These are phyloP conservation scores for Nemurella pictetii DNA, from an alignment of 2,888 invertebrate genomes.

Conservation along the genomic window DNA sequence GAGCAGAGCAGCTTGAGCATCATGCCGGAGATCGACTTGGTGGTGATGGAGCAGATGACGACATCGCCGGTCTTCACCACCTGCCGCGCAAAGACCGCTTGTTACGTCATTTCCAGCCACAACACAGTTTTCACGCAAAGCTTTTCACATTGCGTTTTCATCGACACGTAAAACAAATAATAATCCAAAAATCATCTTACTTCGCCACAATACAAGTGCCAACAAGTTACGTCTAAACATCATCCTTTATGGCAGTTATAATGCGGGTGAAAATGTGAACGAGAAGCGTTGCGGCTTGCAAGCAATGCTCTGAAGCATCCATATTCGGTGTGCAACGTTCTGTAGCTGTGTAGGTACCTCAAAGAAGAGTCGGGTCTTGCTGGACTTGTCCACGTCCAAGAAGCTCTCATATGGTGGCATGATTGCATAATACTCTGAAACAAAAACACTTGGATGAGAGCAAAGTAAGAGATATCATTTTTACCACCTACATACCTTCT, in stretches of 20 bases:
- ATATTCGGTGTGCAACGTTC: not conserved
- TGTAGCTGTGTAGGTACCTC: conserved; percentile 2
- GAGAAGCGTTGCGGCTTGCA: not conserved
- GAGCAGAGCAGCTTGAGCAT: conserved; percentile 79
- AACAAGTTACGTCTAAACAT: not conserved
- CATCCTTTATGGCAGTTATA: not conserved
- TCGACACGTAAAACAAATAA: too few species aligned
- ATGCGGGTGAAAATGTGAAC: not conserved
- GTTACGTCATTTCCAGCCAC: too few species aligned
- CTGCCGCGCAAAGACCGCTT: conserved; percentile 46
- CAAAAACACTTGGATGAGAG: too few species aligned
- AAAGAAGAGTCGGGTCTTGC: conserved; percentile 77
- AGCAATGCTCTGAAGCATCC: not conserved
- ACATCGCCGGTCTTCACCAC: conserved; percentile 51
- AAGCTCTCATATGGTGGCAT: conserved; percentile 88
- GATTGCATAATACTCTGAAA: conserved; percentile 74
- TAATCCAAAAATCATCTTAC: not conserved
- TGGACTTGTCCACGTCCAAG: conserved; percentile 76
- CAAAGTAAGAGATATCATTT: too few species aligned
- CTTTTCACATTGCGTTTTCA: too few species aligned
- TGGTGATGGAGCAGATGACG: conserved; percentile 50
- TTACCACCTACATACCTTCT: too few species aligned
- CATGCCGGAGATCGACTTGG: conserved; percentile 51
- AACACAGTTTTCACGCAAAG: too few species aligned
- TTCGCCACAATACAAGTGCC: not conserved